Evolutionary conservation across 2,888 invertebrate species (phyloP).

Genomic region (Ophioninae sp.): DNA sequence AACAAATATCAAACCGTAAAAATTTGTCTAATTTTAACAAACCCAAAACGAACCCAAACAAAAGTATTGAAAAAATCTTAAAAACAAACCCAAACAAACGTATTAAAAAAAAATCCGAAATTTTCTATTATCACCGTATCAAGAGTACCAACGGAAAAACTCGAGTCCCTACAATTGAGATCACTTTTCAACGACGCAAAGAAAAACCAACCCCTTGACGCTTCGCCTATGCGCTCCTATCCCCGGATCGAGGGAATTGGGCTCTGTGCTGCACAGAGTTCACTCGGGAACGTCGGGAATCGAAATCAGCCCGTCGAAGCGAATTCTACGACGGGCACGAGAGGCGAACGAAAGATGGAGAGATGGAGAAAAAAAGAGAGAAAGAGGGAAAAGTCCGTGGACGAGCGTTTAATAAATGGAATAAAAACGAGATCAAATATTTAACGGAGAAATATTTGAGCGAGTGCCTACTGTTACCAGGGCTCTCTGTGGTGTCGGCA

Average conservation of each 20-base stretch:
- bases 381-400: constrained; percentile 43
- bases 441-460: constrained; percentile 78
- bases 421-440: constrained; percentile 79
- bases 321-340: constrained; percentile 25
- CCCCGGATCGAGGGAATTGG: neutral
- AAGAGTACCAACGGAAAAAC: too few relatives aligned
- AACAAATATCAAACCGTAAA: too few relatives aligned
- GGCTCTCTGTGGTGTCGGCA: constrained; percentile 43
- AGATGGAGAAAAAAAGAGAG: constrained; percentile 21
- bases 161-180: too few relatives aligned
- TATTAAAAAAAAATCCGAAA: too few relatives aligned
- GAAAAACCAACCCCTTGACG: too few relatives aligned
- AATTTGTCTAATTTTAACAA: too few relatives aligned
- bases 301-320: constrained; percentile 10
- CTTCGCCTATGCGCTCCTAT: too few relatives aligned
- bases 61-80: too few relatives aligned
- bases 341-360: constrained; percentile 9
- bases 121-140: too few relatives aligned
- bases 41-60: too few relatives aligned
- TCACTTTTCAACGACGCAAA: too few relatives aligned
- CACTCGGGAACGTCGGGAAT: neutral
- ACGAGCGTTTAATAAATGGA: constrained; percentile 77
- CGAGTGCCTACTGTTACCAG: constrained; percentile 76
- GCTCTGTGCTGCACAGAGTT: neutral
- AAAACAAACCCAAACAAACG: too few relatives aligned